Evolutionary conservation across 2,113 vertebrate genomes (phyloP).

Genomic region (Otis tarda): DNA sequence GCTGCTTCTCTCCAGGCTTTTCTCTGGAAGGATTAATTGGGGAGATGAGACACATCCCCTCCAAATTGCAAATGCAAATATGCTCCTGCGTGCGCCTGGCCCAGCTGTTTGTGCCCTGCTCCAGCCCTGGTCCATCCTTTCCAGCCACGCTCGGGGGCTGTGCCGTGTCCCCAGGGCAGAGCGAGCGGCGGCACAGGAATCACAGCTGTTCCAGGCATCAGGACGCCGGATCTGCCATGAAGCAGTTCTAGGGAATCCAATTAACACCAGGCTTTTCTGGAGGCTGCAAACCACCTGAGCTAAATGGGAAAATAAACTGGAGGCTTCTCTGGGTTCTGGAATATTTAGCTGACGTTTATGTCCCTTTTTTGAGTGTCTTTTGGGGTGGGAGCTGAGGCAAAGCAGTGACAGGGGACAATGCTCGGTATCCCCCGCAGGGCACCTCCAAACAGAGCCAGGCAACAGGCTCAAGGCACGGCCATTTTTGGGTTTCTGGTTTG

Average conservation of each 20-base stretch:
- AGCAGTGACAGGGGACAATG: background rate
- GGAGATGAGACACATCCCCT: background rate
- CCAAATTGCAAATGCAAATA: background rate
- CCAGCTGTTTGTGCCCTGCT: background rate
- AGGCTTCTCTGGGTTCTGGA: background rate
- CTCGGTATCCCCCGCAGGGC: background rate
- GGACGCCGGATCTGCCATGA: background rate
- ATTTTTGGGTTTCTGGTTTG: background rate
- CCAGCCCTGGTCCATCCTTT: background rate
- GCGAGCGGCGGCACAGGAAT: background rate
- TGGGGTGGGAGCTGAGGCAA: background rate
- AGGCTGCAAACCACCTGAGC: background rate
- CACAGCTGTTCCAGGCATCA: background rate
- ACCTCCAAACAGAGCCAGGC: background rate
- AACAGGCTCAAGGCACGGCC: background rate
- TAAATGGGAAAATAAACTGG: background rate
- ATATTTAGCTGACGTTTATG: background rate
- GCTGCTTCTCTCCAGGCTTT: background rate
- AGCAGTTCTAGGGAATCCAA: background rate
- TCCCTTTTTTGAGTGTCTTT: background rate
- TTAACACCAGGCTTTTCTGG: background rate
- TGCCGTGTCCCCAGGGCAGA: background rate
- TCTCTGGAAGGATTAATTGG: background rate
- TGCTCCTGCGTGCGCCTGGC: background rate
- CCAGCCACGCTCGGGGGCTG: background rate